Evolutionary conservation across 2,113 vertebrate genomes (phyloP), one percentile per base, ranked within the genome.

Genomic region (Coryphaenoides rupestris): DNA sequence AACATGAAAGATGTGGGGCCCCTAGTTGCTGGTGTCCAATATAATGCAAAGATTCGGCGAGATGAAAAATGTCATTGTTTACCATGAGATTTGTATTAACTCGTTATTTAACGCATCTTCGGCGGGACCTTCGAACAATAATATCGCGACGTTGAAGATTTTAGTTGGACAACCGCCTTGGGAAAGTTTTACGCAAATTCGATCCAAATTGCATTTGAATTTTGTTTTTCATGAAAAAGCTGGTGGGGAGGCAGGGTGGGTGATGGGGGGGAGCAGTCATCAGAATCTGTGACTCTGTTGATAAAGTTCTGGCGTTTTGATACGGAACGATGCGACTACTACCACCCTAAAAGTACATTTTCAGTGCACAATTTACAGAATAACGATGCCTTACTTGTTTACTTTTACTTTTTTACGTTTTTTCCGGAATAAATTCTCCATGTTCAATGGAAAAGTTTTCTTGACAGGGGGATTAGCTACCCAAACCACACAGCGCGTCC

Each of bases 101-200:
- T 45, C 40, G 14, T 49, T 49, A 13, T 49, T 49, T 49, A 13
- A 14, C 9, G 9, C 46, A 80, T 77, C 83, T 74, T 89, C 78
- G 76, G 75, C 83, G 84, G 74, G 84, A 84, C 86, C 85, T 79
- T 69, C 66, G 66, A 58, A 68, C 72, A 74, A 58, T 61, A 71
- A 80, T 65, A 83, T 81, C 63, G 77, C 86, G 74, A 76, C 75
- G 78, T 73, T 84, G 83, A 40, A n/a, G 6, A 10, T 40, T 80
- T 73, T 69, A 74, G 78, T 85, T 87, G 85, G 88, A 84, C 84
- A 86, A 90, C 87, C 85, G 82, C 84, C 84, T 87, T 82, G 85
- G 85, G 84, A 90, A 87, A 89, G 86, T 88, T 82, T 81, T 87
- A 84, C 86, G 80, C 33, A 40, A 40, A 40, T 12, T 86, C 21